Evolutionary conservation across 2,888 invertebrate species (phyloP).

Genomic region (Caenorhabditis angaria): DNA sequence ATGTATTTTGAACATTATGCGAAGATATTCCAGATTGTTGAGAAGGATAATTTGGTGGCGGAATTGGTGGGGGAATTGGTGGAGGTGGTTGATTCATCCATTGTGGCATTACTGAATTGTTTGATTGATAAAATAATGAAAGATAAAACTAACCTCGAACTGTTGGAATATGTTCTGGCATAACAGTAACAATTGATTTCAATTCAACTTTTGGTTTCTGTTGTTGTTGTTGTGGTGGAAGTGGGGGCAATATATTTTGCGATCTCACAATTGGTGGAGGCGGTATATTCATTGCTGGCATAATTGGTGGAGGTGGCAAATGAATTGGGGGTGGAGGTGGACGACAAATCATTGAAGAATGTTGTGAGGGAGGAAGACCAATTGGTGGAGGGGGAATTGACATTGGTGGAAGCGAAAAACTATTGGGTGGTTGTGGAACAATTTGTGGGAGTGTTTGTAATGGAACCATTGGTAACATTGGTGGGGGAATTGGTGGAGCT

Average conservation of each 20-base stretch:
- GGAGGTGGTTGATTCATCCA: background rate
- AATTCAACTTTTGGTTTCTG: background rate
- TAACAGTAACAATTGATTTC: conserved; percentile 8
- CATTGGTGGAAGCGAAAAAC: conserved; percentile 9
- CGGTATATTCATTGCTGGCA: background rate
- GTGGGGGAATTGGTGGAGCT: conserved; percentile 27
- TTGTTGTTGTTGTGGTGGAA: background rate
- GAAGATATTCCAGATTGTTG: background rate
- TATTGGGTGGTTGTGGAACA: conserved; percentile 13
- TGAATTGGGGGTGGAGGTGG: conserved; percentile 8
- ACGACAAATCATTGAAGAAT: background rate
- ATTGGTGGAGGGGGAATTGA: conserved; percentile 30
- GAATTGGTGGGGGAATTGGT: background rate
- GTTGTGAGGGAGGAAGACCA: conserved; percentile 15
- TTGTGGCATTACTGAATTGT: background rate
- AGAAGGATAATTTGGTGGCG: background rate
- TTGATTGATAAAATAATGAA: background rate
- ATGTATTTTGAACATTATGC: background rate
- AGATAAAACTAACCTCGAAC: background rate
- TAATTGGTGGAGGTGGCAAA: background rate
- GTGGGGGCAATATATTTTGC: too few species aligned
- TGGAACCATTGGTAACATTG: conserved; percentile 9
- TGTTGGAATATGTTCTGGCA: background rate
- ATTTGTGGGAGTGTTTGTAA: conserved; percentile 29
- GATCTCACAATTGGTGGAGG: background rate